phyloP scores from a whole-genome alignment of 2,113 vertebrate genomes.

The Aleadryas rufinucha region DNA sequence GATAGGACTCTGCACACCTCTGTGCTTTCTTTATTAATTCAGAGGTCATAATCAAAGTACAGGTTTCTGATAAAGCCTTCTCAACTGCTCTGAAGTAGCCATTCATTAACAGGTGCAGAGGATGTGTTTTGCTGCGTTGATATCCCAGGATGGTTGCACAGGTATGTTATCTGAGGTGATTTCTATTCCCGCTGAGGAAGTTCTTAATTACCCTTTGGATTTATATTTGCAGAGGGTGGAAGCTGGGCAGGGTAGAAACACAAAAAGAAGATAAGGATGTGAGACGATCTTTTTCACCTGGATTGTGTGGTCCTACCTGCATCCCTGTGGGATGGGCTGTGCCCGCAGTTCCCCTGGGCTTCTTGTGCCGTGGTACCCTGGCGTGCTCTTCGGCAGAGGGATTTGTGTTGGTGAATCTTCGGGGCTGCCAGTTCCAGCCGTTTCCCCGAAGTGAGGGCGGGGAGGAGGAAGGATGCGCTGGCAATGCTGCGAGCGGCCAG shows the following conservation, averaged over 20 bases:
- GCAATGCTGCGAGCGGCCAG: slow-evolving; percentile 16
- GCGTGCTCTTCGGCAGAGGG: not conserved
- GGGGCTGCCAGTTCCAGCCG: fast-evolving
- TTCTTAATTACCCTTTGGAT: not conserved
- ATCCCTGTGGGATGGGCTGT: not conserved
- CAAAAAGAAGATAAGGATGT: not conserved
- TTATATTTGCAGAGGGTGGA: not conserved
- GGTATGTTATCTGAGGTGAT: not conserved
- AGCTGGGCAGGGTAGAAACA: not conserved
- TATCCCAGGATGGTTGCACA: not conserved
- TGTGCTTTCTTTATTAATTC: not conserved
- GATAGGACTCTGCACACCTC: not conserved
- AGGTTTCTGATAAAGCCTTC: not conserved
- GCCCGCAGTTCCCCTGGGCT: not conserved
- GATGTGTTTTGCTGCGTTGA: not conserved
- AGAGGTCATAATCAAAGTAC: not conserved
- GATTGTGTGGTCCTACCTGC: not conserved
- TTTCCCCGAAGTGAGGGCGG: not conserved
- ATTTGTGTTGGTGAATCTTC: not conserved
- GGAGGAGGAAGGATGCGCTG: not conserved
- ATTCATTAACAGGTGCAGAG: not conserved
- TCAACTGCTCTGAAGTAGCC: not conserved
- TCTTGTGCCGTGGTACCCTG: not conserved
- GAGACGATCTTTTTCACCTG: not conserved
- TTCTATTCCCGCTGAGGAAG: not conserved